phyloP scores from a whole-genome alignment of 2,113 vertebrate species.

The Aegotheles bennettii region DNA sequence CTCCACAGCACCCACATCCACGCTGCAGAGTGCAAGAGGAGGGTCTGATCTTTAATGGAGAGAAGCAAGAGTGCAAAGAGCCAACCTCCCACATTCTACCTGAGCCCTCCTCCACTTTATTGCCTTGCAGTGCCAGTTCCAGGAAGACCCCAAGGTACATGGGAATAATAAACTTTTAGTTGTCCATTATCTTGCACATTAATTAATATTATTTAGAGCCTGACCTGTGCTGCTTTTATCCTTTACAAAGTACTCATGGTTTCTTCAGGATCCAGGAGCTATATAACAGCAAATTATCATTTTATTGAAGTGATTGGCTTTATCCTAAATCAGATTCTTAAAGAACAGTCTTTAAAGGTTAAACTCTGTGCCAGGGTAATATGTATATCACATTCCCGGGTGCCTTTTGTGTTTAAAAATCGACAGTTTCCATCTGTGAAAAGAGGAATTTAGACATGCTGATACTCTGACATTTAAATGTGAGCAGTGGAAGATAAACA shows the following conservation, averaged over 20 bases:
- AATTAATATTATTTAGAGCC: not conserved
- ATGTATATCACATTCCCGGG: slow-evolving; percentile 20
- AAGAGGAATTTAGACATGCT: slow-evolving; percentile 39
- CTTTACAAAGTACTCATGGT: not conserved
- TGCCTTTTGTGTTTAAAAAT: slow-evolving; percentile 42
- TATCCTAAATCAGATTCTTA: not conserved
- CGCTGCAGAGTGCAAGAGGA: not conserved
- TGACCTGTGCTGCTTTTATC: not conserved
- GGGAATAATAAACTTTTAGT: not conserved
- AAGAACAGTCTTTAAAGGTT: slow-evolving; percentile 25
- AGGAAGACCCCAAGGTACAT: not conserved
- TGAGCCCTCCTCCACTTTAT: not conserved
- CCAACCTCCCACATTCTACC: not conserved
- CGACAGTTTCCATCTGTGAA: slow-evolving; percentile 31
- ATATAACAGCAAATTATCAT: not conserved
- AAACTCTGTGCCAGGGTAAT: slow-evolving; percentile 14
- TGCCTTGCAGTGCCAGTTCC: not conserved
- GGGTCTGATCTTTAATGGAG: not conserved
- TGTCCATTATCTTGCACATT: not conserved
- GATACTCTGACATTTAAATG: slow-evolving; percentile 55
- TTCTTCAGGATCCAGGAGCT: not conserved
- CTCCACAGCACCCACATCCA: not conserved
- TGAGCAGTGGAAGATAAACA: slow-evolving; percentile 38
- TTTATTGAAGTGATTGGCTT: slow-evolving; percentile 1
- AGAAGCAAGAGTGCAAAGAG: not conserved